phyloP scores from a whole-genome alignment of 2,888 invertebrate genomes.

The Stenotaenia linearis region DNA sequence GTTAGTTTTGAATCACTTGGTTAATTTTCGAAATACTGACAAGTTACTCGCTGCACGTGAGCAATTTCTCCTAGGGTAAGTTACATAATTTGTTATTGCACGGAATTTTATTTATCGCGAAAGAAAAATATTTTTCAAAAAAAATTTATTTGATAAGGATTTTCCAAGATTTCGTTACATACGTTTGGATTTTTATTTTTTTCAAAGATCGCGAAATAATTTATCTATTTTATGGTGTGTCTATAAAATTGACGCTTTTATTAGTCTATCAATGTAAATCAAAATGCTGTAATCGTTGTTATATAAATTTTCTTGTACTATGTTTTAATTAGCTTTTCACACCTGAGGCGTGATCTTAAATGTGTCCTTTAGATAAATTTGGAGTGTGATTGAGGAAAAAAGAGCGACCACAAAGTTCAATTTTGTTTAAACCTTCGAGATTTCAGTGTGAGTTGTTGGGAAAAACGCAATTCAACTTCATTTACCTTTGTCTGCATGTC shows the following conservation, averaged over 20 bases:
- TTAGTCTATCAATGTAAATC: conserved; percentile 5
- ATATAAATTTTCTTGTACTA: conserved; percentile 2
- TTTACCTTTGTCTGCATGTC: not conserved
- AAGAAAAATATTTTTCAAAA: not conserved
- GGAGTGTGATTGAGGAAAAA: not conserved
- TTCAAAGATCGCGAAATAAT: not conserved
- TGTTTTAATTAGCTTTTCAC: conserved; percentile 1
- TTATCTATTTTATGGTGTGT: not conserved
- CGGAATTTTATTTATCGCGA: not conserved
- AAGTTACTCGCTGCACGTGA: not conserved
- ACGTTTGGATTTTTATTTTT: not conserved
- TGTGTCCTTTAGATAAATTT: not conserved
- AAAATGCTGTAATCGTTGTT: not conserved
- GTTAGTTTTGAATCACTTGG: not conserved
- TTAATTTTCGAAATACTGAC: too few relatives aligned
- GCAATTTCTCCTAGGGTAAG: not conserved
- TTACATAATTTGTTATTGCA: not conserved
- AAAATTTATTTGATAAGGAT: not conserved
- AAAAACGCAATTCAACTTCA: not conserved
- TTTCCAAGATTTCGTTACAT: not conserved
- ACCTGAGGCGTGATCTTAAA: not conserved
- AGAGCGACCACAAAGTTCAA: not conserved
- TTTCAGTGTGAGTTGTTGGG: too few relatives aligned
- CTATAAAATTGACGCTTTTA: not conserved
- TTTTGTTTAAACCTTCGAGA: not conserved